These are phyloP conservation scores for Tachypleus tridentatus DNA, from an alignment of 1,140 invertebrate species.

Conservation along the genomic window DNA sequence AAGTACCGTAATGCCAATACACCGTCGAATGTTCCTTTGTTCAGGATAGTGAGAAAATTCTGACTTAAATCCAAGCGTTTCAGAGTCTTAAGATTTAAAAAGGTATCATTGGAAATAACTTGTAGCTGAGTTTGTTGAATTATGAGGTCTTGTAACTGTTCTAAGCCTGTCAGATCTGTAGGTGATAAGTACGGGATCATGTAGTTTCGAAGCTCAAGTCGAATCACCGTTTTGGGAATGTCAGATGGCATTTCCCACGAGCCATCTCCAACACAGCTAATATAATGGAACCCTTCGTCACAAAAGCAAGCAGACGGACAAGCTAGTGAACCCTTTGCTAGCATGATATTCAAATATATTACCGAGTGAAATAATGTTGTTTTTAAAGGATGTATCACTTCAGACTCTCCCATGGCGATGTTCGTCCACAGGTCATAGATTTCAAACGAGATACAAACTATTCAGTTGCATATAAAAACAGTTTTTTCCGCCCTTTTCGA, in stretches of 20 bases:
- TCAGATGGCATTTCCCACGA: slow-evolving; percentile 21
- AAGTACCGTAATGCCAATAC: slow-evolving; percentile 32
- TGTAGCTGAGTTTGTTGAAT: slow-evolving; percentile 30
- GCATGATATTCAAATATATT: too few species aligned
- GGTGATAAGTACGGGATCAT: slow-evolving; percentile 16
- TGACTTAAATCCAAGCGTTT: slow-evolving; percentile 45
- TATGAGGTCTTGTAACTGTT: slow-evolving; percentile 33
- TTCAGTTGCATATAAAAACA: too few species aligned
- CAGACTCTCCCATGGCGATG: too few species aligned
- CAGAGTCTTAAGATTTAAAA: slow-evolving; percentile 26
- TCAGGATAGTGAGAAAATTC: slow-evolving; percentile 48
- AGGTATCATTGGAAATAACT: slow-evolving; percentile 26
- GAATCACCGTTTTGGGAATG: slow-evolving; percentile 20
- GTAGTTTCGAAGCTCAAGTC: slow-evolving; percentile 27
- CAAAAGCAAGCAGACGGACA: slow-evolving; percentile 19
- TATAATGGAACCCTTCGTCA: slow-evolving; percentile 23
- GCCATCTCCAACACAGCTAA: slow-evolving; percentile 29
- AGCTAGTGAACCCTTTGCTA: too few species aligned
- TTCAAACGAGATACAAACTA: too few species aligned
- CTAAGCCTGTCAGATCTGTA: slow-evolving; percentile 21
- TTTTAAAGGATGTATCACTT: too few species aligned
- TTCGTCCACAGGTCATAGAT: too few species aligned
- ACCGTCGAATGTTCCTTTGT: slow-evolving; percentile 37
- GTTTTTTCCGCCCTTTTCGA: too few species aligned
- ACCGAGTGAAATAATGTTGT: too few species aligned